These are phyloP conservation scores for Dynastes tityus DNA, from an alignment of 2,888 invertebrate genomes.

Conservation along the genomic window DNA sequence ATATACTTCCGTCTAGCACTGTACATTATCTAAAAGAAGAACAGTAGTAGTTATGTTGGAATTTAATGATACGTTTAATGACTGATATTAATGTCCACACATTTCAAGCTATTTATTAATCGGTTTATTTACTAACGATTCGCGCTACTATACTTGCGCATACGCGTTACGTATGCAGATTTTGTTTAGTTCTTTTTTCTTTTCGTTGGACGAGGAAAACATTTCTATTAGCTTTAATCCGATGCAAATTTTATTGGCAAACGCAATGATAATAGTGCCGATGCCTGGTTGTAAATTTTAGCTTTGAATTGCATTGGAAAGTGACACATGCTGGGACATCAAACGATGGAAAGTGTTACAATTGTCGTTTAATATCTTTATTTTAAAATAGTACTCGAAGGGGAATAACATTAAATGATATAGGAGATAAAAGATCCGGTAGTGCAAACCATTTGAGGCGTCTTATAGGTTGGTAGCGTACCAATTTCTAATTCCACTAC, in stretches of 20 bases:
- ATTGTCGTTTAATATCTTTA: neutral
- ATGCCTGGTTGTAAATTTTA: neutral
- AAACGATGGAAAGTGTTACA: slow-evolving; percentile 8
- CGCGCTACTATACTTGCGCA: neutral
- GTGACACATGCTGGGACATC: neutral
- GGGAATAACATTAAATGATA: slow-evolving; percentile 1
- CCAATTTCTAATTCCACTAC: no score
- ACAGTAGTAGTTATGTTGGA: slow-evolving; percentile 5
- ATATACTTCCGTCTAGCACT: no score
- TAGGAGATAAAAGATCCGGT: neutral
- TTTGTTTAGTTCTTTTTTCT: neutral
- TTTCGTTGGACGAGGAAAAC: neutral
- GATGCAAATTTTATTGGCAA: slow-evolving; percentile 26
- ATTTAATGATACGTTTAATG: slow-evolving; percentile 28
- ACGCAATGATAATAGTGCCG: neutral
- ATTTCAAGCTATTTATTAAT: slow-evolving; percentile 40
- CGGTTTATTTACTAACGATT: slow-evolving; percentile 35
- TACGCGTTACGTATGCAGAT: neutral
- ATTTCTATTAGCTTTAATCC: neutral
- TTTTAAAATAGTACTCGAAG: neutral
- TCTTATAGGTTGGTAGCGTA: no score
- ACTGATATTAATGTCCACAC: slow-evolving; percentile 40
- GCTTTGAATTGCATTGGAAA: slow-evolving; percentile 19
- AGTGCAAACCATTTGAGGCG: neutral
- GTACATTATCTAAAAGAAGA: no score